Conservation (phyloP, 2,113 vertebrate species). For the Micromys minutus region DNA sequence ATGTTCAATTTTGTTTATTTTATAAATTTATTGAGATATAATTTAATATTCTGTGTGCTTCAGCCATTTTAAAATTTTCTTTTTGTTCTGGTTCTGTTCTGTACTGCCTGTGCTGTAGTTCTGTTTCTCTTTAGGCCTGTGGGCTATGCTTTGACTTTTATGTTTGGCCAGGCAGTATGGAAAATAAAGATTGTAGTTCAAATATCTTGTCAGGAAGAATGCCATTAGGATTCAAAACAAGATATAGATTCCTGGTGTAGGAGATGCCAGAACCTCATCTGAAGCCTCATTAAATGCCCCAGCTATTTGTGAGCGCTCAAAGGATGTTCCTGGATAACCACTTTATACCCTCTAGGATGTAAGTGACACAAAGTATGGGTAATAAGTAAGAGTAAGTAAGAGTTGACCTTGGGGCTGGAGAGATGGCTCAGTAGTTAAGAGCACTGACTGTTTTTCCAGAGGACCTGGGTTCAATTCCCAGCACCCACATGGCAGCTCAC, state of each 20-base stretch:
- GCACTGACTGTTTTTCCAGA: no score
- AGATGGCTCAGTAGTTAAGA: no score
- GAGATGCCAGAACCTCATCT: background rate
- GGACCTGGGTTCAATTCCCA: no score
- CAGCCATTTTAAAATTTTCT: background rate
- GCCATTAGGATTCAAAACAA: slow-evolving; percentile 46
- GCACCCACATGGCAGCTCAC: no score
- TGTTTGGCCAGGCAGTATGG: slow-evolving; percentile 26
- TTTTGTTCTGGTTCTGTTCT: slow-evolving; percentile 31
- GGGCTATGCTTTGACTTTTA: slow-evolving; percentile 16
- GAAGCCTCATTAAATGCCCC: background rate
- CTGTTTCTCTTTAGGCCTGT: slow-evolving; percentile 38
- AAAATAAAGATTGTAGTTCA: slow-evolving; percentile 48
- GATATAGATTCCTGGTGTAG: background rate
- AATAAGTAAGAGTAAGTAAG: background rate
- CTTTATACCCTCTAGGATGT: background rate
- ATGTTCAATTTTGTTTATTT: background rate
- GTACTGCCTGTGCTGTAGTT: slow-evolving; percentile 28
- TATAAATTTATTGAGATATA: slow-evolving; percentile 54
- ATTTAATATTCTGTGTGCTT: background rate
- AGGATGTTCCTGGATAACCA: background rate
- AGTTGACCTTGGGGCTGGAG: background rate
- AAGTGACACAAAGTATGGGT: background rate
- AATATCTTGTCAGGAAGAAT: slow-evolving; percentile 48
- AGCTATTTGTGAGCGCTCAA: background rate